Evolutionary conservation across 1,140 invertebrate species (phyloP).

Genomic region (Drosophila nebulosa): DNA sequence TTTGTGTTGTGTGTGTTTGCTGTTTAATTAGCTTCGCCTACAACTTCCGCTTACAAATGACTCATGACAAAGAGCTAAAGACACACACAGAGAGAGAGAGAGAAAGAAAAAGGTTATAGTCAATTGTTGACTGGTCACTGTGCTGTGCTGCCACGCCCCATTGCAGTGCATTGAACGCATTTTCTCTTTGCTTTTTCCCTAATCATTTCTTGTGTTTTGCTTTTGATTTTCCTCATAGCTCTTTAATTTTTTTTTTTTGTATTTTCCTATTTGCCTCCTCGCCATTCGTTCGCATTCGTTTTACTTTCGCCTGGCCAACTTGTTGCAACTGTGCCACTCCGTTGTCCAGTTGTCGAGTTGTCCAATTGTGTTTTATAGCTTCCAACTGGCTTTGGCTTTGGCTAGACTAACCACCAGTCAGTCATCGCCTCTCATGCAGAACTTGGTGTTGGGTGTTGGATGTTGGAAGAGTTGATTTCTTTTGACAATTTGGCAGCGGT

Average conservation of each 20-base stretch:
- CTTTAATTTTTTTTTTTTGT: neutral
- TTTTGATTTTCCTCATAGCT: constrained; percentile 40
- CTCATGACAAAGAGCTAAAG: neutral
- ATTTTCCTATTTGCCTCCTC: too few relatives aligned
- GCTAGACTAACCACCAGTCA: too few relatives aligned
- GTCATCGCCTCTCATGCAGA: constrained; percentile 46
- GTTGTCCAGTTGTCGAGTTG: too few relatives aligned
- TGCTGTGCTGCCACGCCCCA: constrained; percentile 34
- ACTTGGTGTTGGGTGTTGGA: constrained; percentile 29
- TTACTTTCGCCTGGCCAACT: constrained; percentile 60
- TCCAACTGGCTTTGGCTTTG: constrained; percentile 17
- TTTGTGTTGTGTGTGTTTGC: constrained; percentile 31
- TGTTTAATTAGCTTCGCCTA: constrained; percentile 54
- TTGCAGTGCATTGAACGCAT: constrained; percentile 68
- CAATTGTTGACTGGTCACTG: constrained; percentile 1
- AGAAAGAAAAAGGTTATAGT: constrained; percentile 9
- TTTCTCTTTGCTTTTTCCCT: constrained; percentile 54
- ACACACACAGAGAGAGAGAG: neutral
- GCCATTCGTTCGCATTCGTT: constrained; percentile 57
- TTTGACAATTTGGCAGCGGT: constrained; percentile 54
- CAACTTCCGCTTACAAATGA: constrained; percentile 50
- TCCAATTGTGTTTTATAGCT: constrained; percentile 53
- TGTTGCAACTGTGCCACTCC: constrained; percentile 67
- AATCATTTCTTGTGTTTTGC: constrained; percentile 60
- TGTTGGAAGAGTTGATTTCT: constrained; percentile 35